Evolutionary conservation across 2,888 invertebrate species (phyloP), one percentile per base, ranked within the genome.

Genomic region (Drosophila tripunctata): DNA sequence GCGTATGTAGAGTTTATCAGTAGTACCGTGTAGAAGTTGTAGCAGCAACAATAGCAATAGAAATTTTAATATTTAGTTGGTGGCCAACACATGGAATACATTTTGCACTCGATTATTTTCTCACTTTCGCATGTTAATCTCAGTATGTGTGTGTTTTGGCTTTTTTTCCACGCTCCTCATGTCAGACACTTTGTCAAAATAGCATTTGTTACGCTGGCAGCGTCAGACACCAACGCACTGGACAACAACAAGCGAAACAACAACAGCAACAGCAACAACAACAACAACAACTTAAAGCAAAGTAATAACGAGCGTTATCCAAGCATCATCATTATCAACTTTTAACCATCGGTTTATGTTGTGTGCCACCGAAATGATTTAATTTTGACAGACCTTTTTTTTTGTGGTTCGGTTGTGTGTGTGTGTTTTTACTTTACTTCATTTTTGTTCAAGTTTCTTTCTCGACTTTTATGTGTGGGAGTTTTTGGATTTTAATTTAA

Each of bases 291-390:
- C 50, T 50, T 45, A 35, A 48, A 43, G 64, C 83, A 65, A 64
- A 77, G 69, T 83, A 86, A 86, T 74, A 87, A 86, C 82, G 78
- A 88, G 78, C 87, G 76, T 79, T 75, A 86, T 76, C 72, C 88
- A 85, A 85, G 88, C 88, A 83, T 81, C 86, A 86, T 87, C 84
- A 88, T 84, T 87, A 88, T 88, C 88, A 87, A 72, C 79, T 83
- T 85, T 88, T 88, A 88, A 82, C 88, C 89, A 85, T 76, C 88
- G 83, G 88, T 88, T 82, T 87, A 87, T 85, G 86, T 82, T 88
- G 84, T 88, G 84, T 84, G 84, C 84, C 84, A 84, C 89, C 71
- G 88, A 88, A 84, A 84, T 84, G 84, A 84, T 88, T 84, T 84
- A 84, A 84, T 88, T 84, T 84, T 84, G 88, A 84, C 83, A 84